Base-by-base conservation (phyloP, 2,113 vertebrate genomes). In the Poicephalus gulielmi region DNA sequence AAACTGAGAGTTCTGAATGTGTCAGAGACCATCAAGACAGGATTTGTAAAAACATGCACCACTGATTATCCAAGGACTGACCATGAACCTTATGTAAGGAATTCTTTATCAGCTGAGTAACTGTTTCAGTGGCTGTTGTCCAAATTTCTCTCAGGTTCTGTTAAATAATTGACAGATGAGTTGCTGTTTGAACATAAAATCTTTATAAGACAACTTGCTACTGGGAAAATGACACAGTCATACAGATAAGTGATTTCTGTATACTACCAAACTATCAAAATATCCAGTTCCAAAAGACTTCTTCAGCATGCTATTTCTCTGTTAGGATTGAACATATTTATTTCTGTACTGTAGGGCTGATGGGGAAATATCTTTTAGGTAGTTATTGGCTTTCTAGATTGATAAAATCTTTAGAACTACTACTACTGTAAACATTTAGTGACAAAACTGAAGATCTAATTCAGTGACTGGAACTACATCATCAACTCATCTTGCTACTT, bases 391-490 rank as follows among this genome's bases (percentile, higher is more conserved):
- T 67, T 59, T 87, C 47, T 20, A 80, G 57, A 39, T 8, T 39
- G 24, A 60, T 74, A 86, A 92, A 94, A 96, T 10, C 33, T 35
- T 59, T 24, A 59, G 33, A 59, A 59, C 22, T 59, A 59, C 57
- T 59, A 35, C 33, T 35, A 35, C 33, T 24, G 82, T 31, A 86
- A 94, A 91, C 23, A 80, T 60, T 43, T 77, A 46, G 22, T 49
- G 77, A 59, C 60, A 96, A 92, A 88, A 76, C 74, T 83, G 71
- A 94, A 71, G 52, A 70, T 66, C 71, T 70, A 95, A 92, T 91
- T 77, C 77, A 43, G 39, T 89, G 41, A 77, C 19, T 64, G 10
- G 27, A 74, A 90, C 89, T 88, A 96, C 11, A 83, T 33, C 73
- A 86, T n/a, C 50, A 86, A 79, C 17, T 28, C 39, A 39, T 53